Base-by-base conservation (phyloP, 2,797 vertebrate species). In the Buceros bicornis region DNA sequence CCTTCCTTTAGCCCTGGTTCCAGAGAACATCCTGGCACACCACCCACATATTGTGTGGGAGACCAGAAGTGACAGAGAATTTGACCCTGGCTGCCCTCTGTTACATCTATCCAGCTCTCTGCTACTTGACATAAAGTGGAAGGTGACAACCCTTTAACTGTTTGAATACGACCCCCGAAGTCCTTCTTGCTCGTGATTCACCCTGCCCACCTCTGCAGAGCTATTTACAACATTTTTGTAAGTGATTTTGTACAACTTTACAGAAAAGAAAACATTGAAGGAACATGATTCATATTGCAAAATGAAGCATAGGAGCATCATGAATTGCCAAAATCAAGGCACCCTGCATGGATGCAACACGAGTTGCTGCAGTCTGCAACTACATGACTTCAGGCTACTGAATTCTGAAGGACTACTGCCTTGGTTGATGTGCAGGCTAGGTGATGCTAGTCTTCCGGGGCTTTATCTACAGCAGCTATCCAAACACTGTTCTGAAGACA, bases 401-500 rank as follows among this genome's bases (percentile, higher is more conserved):
- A 86, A 85, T 79, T 74, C 84, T 85, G 69, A 79, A 91, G 89
- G 89, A 71, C 82, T 90, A 56, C 24, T 37, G 43, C 37, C 83
- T 85, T 0, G 0, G 15, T 5, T 82, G 72, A 47, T 58, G 45
- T 8, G 19, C 56, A 67, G 57, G 42, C 31, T 29, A 66, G 64
- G 64, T 74, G 71, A 61, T 87, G 74, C 53, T 31, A 37, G 61
- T 16, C 86, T 57, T 77, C 61, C 70, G 19, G 14, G 37, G 57
- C 31, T 93, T 86, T 82, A 83, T 82, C 74, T 71, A 56, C 45
- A 95, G 89, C 79, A 89, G 76, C 61, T 78, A 89, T 61, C 67
- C 78, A 89, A 87, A 93, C 37, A 47, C 50, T 29, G 10, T 24
- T 76, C 74, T 67, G 60, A 87, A 82, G 64, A 87, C 20, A 28